Percentiles rank a stretch among this genome's conserved stretches.
These are phyloP conservation scores for Pasiphila rectangulata DNA, from an alignment of 2,888 invertebrate genomes.

Conservation along the genomic window DNA sequence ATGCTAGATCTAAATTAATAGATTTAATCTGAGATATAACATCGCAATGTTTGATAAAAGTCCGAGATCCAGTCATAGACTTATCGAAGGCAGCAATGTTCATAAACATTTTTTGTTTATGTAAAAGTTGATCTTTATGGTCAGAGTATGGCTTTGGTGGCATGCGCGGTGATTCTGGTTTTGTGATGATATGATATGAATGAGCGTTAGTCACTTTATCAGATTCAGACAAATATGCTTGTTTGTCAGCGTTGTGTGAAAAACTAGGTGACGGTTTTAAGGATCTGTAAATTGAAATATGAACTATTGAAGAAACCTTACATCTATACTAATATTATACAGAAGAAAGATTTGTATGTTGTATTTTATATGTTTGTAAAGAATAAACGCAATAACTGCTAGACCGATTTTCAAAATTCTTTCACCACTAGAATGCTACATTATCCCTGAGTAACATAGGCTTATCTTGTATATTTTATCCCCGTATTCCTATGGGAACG, in stretches of 20 bases:
- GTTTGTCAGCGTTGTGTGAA: slow-evolving; percentile 37
- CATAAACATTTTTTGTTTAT: slow-evolving; percentile 17
- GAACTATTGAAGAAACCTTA: neutral
- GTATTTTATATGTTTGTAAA: no score
- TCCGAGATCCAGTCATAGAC: slow-evolving; percentile 12
- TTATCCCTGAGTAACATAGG: no score
- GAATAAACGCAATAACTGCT: no score
- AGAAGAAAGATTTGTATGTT: no score
- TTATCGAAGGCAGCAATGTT: slow-evolving; percentile 13
- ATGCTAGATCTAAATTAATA: slow-evolving; percentile 14
- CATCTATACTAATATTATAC: no score
- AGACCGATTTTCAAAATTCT: no score
- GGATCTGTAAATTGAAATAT: slow-evolving; percentile 45
- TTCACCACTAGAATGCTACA: no score
- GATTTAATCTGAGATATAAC: slow-evolving; percentile 24
- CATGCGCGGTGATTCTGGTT: slow-evolving; percentile 35
- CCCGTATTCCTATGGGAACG: no score
- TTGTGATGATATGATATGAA: slow-evolving; percentile 4
- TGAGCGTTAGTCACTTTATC: slow-evolving; percentile 40
- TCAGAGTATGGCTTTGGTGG: slow-evolving; percentile 18
- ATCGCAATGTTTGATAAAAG: slow-evolving; percentile 17
- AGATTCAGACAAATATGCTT: slow-evolving; percentile 35
- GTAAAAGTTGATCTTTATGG: no score
- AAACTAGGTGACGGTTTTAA: slow-evolving; percentile 30
- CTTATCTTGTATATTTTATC: no score